Conservation (phyloP, 1,140 invertebrate genomes). For the Drosophila ercepeae region DNA sequence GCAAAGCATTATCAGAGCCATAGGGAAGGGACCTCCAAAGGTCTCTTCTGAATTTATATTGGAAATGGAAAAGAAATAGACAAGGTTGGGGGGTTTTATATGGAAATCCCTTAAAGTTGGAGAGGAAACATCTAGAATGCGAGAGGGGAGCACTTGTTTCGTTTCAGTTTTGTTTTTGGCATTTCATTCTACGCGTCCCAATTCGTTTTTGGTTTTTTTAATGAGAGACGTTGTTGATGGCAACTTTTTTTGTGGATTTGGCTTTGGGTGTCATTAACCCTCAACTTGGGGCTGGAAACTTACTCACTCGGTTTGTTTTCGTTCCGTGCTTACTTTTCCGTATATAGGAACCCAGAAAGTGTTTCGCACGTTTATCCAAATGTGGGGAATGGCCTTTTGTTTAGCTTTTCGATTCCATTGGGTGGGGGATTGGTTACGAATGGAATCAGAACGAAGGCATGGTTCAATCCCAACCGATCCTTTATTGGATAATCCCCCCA, state of each 20-base stretch:
- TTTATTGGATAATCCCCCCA: too few species aligned
- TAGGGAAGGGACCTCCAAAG: too few species aligned
- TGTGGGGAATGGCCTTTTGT: conserved; percentile 59
- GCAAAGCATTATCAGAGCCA: too few species aligned
- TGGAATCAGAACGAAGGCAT: too few species aligned
- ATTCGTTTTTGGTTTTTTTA: conserved; percentile 20
- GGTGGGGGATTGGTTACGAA: not conserved
- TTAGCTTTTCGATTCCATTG: conserved; percentile 57
- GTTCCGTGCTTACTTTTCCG: conserved; percentile 29
- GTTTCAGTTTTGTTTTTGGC: conserved; percentile 11
- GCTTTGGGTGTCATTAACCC: conserved; percentile 68
- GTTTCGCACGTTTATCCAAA: conserved; percentile 52
- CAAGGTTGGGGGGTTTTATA: too few species aligned
- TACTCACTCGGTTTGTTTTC: conserved; percentile 47
- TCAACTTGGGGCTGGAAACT: conserved; percentile 68
- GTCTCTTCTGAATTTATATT: too few species aligned
- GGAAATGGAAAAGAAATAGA: not conserved
- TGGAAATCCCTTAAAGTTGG: too few species aligned
- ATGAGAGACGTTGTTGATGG: conserved; percentile 15
- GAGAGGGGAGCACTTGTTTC: not conserved
- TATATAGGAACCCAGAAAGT: conserved; percentile 42
- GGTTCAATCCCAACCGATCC: too few species aligned
- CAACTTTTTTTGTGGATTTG: conserved; percentile 34
- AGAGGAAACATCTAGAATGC: too few species aligned
- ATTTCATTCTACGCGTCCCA: conserved; percentile 38